phyloP scores from a whole-genome alignment of 2,888 invertebrate genomes.

The Arctia plantaginis region DNA sequence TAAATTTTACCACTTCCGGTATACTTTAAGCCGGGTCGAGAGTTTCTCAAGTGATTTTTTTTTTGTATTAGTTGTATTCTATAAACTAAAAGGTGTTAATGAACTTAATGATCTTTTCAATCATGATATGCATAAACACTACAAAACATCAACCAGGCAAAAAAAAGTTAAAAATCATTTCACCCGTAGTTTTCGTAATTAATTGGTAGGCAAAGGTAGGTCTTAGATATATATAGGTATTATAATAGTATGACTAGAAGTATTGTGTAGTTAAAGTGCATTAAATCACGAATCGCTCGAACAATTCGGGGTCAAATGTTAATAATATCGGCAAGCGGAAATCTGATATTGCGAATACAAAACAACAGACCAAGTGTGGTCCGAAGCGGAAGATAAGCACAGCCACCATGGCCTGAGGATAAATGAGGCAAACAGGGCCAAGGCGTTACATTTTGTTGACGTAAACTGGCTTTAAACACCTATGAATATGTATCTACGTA shows the following conservation, averaged over 20 bases:
- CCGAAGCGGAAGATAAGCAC: conserved; percentile 68
- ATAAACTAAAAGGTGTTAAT: neutral
- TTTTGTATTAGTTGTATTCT: neutral
- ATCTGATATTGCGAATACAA: conserved; percentile 80
- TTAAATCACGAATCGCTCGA: conserved; percentile 36
- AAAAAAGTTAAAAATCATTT: neutral
- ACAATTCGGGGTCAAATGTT: conserved; percentile 81
- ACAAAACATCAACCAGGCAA: neutral
- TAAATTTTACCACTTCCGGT: neutral
- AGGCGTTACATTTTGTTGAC: conserved; percentile 43
- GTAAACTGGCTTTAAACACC: conserved; percentile 16
- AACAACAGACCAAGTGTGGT: conserved; percentile 67
- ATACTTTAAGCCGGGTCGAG: neutral
- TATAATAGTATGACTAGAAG: conserved; percentile 23
- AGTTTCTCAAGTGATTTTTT: neutral
- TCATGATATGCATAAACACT: neutral
- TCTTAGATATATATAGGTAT: neutral
- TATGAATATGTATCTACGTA: neutral
- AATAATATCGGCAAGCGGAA: conserved; percentile 84
- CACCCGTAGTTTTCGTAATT: neutral
- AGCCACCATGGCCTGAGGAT: conserved; percentile 67
- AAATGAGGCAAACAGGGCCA: conserved; percentile 67
- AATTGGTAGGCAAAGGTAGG: neutral
- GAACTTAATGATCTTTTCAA: neutral
- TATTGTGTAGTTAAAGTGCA: conserved; percentile 23